Percentiles rank a stretch among this genome's conserved stretches.
phyloP scores from a whole-genome alignment of 2,113 vertebrate species.

The Herpailurus yagouaroundi region DNA sequence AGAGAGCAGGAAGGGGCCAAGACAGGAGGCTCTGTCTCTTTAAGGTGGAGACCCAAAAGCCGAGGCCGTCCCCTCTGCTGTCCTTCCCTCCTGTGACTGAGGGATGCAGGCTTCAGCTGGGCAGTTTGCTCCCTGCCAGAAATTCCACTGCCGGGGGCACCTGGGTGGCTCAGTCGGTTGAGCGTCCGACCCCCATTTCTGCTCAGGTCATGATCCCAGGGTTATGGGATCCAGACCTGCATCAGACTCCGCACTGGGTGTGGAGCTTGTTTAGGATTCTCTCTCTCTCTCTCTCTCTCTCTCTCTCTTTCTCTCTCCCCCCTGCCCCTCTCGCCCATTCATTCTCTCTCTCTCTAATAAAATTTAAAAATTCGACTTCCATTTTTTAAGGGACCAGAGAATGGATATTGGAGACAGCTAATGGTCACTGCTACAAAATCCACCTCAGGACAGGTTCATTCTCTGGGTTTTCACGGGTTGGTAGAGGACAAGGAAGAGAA shows the following conservation, averaged over 20 bases:
- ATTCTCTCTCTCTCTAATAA: too few relatives aligned
- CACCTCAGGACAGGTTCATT: background rate
- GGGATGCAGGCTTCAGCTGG: too few relatives aligned
- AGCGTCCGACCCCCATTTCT: too few relatives aligned
- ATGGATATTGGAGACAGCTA: background rate
- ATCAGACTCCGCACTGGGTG: rapidly evolving
- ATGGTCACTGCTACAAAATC: background rate
- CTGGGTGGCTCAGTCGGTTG: too few relatives aligned
- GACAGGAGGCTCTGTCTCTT: background rate
- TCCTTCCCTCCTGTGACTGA: background rate
- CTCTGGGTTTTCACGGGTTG: background rate
- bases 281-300: too few relatives aligned
- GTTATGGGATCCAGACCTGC: too few relatives aligned
- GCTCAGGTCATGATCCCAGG: too few relatives aligned
- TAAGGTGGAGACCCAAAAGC: background rate
- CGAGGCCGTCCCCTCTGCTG: background rate
- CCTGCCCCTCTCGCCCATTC: too few relatives aligned
- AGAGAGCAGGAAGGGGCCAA: background rate
- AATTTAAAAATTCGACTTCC: background rate
- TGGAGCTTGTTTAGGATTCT: too few relatives aligned
- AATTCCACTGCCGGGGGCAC: too few relatives aligned
- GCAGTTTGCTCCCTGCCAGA: background rate
- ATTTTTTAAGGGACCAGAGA: background rate
- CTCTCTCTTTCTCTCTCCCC: too few relatives aligned
- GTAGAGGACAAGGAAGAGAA: background rate